A percentile compares a stretch with the other conserved stretches of the same genome.
phyloP scores from a whole-genome alignment of 2,888 invertebrate species.

The Chymomyza procnemis region DNA sequence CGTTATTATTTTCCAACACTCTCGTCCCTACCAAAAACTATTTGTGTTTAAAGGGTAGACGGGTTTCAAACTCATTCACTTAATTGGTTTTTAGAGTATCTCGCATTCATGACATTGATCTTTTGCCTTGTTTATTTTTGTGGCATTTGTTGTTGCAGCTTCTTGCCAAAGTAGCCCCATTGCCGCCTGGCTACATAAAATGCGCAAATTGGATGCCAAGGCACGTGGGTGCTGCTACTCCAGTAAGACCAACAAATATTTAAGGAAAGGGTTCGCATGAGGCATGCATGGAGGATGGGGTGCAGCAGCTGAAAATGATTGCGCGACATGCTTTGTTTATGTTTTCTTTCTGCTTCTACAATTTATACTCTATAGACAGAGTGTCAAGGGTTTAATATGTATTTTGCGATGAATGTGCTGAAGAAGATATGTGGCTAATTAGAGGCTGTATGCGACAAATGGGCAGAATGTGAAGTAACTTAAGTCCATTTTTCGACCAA shows the following conservation, averaged over 20 bases:
- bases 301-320: conserved; percentile 74
- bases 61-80: no score
- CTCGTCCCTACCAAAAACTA: no score
- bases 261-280: not conserved
- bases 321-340: conserved; percentile 76
- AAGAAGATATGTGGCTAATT: no score
- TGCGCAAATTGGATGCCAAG: conserved; percentile 67
- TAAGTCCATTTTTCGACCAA: no score
- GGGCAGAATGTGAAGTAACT: no score
- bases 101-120: not conserved
- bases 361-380: no score
- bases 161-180: conserved; percentile 6
- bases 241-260: not conserved
- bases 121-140: conserved; percentile 29
- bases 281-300: not conserved
- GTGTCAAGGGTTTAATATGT: not conserved
- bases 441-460: no score
- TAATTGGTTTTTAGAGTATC: no score
- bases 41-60: no score
- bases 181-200: conserved; percentile 53
- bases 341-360: conserved; percentile 32
- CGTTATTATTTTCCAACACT: no score
- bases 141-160: conserved; percentile 20
- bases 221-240: conserved; percentile 53
- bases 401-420: no score